Base-by-base conservation (phyloP, 2,888 invertebrate genomes). In the Tethea ocularis region DNA sequence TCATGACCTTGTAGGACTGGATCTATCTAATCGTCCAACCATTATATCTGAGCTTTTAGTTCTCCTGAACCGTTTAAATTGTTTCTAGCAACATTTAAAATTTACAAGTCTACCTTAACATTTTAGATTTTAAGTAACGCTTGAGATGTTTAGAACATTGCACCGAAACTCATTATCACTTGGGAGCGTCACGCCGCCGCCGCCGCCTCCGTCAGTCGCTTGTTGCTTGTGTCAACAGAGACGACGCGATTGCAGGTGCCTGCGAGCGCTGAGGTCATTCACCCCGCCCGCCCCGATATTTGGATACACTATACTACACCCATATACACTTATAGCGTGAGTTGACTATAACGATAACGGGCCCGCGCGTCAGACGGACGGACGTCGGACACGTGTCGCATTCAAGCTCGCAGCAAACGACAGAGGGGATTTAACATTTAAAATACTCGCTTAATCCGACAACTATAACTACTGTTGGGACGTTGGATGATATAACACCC, bases 161-260 rank as follows among this genome's bases (percentile, higher is more conserved):
- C 80, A 83, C 83, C 80, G 80, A 78, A 77, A 80, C 76, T 86
- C 80, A 90, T 88, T 90, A 91, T 90, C 89, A 88, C 85, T 86
- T 80, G 74, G 79, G 80, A 77, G 74, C 83, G 85, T 87, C 85
- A 85, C 83, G 74, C 65, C 66, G 61, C 2, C 51, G 20, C 29
- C 29, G 6, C 6, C 10, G 29, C 29, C 29, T 2, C 72, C 75
- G 71, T 70, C 76, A 75, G 83, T 83, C 46, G 46, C 46, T 84
- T 73, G 73, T 71, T 73, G 81, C 80, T 86, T 89, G 78, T 89
- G 88, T 91, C 88, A 91, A 91, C 87, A 89, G 80, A 80, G 82
- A 75, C 46, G 46, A 46, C 83, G 82, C 87, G 88, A 89, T 87
- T 89, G 90, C 91, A 91, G 91, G 92, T 91, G 86, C 84, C 87